A percentile compares a stretch with the other conserved stretches of the same genome.
Evolutionary conservation across 2,797 vertebrate genomes (phyloP).

Genomic region (Lepilemur ruficaudatus): DNA sequence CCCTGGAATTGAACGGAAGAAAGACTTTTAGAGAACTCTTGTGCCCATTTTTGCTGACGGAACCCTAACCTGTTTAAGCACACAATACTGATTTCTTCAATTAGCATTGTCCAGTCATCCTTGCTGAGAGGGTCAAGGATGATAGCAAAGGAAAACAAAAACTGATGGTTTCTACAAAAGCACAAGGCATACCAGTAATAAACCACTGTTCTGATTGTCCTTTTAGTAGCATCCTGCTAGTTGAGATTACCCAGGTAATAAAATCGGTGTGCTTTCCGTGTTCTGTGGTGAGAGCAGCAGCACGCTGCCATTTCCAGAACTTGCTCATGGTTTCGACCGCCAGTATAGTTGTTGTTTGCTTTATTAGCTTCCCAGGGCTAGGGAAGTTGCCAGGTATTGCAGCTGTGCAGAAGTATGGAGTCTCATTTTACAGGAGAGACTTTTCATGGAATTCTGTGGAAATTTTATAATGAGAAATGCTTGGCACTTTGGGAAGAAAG

Average conservation of each 20-base stretch:
- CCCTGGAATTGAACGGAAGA: slow-evolving; percentile 48
- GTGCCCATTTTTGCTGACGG: neutral
- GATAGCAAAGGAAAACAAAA: neutral
- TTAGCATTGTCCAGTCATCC: slow-evolving; percentile 5
- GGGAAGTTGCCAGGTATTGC: slow-evolving; percentile 29
- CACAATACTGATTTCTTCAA: neutral
- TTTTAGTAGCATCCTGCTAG: neutral
- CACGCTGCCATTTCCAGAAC: neutral
- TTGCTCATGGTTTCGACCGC: neutral
- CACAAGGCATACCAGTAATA: neutral
- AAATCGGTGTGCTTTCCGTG: neutral
- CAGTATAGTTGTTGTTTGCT: slow-evolving; percentile 20
- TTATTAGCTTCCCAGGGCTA: slow-evolving; percentile 32
- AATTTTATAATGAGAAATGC: slow-evolving; percentile 63
- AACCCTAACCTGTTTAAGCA: neutral
- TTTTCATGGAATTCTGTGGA: slow-evolving; percentile 31
- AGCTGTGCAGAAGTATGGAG: neutral
- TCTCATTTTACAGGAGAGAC: slow-evolving; percentile 55
- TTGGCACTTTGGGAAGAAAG: slow-evolving; percentile 8
- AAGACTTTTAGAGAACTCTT: neutral
- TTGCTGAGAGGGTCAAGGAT: neutral
- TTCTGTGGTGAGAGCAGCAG: neutral
- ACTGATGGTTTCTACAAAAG: neutral
- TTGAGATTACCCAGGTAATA: neutral
- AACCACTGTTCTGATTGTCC: neutral